These are phyloP conservation scores for Chunga burmeisteri DNA, from an alignment of 2,113 vertebrate species.

Conservation along the genomic window DNA sequence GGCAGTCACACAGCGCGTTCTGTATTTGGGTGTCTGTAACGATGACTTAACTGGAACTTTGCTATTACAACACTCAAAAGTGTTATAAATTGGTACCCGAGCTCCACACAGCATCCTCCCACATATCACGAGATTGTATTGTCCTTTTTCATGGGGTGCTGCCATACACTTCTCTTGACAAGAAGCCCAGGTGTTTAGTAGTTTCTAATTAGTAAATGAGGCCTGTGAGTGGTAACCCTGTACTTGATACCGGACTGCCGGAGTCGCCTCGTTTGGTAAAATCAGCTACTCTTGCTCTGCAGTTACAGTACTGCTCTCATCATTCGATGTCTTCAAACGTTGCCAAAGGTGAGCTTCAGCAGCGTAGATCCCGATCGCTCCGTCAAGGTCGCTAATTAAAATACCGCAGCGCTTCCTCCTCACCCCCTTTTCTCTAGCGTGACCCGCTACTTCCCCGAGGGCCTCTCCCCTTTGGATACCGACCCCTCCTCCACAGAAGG, in stretches of 20 bases:
- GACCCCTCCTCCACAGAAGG: too few species aligned
- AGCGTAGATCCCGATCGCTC: too few species aligned
- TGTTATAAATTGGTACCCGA: rapidly evolving
- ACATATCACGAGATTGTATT: not conserved
- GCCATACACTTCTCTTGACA: rapidly evolving
- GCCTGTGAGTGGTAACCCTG: too few species aligned
- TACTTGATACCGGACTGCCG: too few species aligned
- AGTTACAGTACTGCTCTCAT: not conserved
- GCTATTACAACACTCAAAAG: not conserved
- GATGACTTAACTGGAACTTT: too few species aligned
- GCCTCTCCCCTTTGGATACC: too few species aligned
- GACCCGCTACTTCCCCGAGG: too few species aligned
- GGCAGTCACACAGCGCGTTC: rapidly evolving
- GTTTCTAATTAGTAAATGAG: not conserved
- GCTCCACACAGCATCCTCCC: not conserved
- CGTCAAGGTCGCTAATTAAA: not conserved
- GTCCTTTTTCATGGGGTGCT: not conserved
- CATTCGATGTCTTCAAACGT: not conserved
- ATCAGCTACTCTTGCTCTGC: too few species aligned
- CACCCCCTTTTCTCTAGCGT: too few species aligned
- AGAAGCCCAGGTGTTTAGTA: too few species aligned
- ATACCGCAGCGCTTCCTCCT: not conserved
- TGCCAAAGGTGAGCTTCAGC: too few species aligned
- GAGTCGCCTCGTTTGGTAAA: too few species aligned
- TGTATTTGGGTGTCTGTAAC: rapidly evolving